These are phyloP conservation scores for Cancer borealis DNA, from an alignment of 2,888 invertebrate species.

Conservation along the genomic window DNA sequence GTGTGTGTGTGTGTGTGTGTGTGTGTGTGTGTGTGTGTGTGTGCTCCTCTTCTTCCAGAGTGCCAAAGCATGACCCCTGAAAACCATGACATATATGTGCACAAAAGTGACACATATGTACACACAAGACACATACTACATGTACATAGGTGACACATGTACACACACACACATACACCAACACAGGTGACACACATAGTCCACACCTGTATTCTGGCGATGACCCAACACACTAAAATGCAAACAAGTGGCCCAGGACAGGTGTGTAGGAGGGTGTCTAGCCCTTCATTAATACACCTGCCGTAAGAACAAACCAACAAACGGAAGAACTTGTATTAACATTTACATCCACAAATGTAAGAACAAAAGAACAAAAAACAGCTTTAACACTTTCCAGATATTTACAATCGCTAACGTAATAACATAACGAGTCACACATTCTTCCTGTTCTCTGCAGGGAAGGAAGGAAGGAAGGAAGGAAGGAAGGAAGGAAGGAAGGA, in stretches of 20 bases:
- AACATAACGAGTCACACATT: neutral
- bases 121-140: too few species aligned
- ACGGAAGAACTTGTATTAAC: neutral
- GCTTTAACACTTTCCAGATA: too few species aligned
- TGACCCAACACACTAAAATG: neutral
- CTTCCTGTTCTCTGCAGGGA: neutral
- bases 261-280: too few species aligned
- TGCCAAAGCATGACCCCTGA: neutral
- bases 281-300: too few species aligned
- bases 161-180: neutral
- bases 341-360: too few species aligned
- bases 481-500: neutral
- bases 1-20: slow-evolving; percentile 8
- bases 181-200: neutral
- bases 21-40: slow-evolving; percentile 1
- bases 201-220: neutral
- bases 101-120: too few species aligned
- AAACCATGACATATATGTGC: neutral
- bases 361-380: too few species aligned
- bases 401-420: too few species aligned
- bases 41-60: neutral
- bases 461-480: neutral
- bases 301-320: neutral
- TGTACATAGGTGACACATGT: too few species aligned
- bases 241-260: neutral